Evolutionary conservation across 2,797 vertebrate species (phyloP), one percentile per base, ranked within the genome.

Genomic region (Holocentrus rufus): DNA sequence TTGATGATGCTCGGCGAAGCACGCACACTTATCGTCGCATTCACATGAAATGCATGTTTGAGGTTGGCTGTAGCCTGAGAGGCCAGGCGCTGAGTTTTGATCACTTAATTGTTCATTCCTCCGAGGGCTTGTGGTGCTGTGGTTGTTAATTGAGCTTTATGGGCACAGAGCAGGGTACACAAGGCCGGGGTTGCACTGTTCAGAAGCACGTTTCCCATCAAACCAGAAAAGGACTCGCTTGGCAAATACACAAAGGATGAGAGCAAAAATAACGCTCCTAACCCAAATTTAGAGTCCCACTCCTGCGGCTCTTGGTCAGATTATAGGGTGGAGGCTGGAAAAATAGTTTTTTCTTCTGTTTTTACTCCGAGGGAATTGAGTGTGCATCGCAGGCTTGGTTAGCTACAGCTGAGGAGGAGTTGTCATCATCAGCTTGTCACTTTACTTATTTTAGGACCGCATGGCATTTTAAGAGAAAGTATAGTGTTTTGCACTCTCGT

Each of bases 241-340:
- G 89, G 86, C 86, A 87, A 91, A 89, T 88, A 82, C 79, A 82
- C 85, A 88, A 90, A 90, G 42, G 83, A 87, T 87, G 80, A 83
- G 79, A 80, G 84, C 90, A 88, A 90, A 93, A 93, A 92, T 92
- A 92, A 89, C 86, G 87, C 80, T 77, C 65, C 39, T 23, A 18
- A 15, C 72, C 87, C 88, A 91, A 88, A 92, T 90, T 86, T 90
- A 88, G 87, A 77, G 76, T 72, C 69, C 69, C 62, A 72, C 80
- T 89, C 72, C 62, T 90, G 88, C 2, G 88, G 87, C 83, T 86
- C 73, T 63, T 83, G 74, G 77, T 85, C 64, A 86, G 86, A 92
- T 92, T 92, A 91, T 77, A 91, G 89, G 85, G 88, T 86, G 81
- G 83, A 84, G 82, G 77, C 58, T 66, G 69, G 77, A 85, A 90